Evolutionary conservation across 2,113 vertebrate species (phyloP), one percentile per base, ranked within the genome.

Genomic region (Misgurnus anguillicaudatus): DNA sequence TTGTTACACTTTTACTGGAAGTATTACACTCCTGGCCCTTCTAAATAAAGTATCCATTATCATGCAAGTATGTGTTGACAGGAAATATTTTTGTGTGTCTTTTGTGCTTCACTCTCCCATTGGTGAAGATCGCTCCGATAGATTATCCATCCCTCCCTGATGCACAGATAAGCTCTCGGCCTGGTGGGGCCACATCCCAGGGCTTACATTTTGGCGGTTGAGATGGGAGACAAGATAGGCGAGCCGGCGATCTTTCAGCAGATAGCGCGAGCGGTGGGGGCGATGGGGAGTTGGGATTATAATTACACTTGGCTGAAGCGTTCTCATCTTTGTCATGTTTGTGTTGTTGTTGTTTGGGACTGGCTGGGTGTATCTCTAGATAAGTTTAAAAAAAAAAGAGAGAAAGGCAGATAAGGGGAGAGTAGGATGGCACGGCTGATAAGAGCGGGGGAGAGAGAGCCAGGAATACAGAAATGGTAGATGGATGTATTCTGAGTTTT

Each of bases 191-290:
- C 86, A 83, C 82, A 90, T 90, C 90, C 87, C 90, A 83, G 88
- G 90, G 90, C 88, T 91, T 91, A 87, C 88, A 90, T 91, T 93
- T 90, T 92, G 93, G 89, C 90, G 77, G 92, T 93, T 93, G 90
- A 93, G 92, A 93, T 93, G 83, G 85, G 80, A 85, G 82, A 76
- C 86, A 31, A 81, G 87, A 86, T 89, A 89, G 69, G 79, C 13
- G 48, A 82, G 79, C 77, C 78, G 77, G 86, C 58, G 87, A 87
- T 89, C 82, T 77, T 53, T 31, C 31, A 9, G 58, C 67, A 36
- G 87, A 87, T 87, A 77, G 82, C 39, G 60, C 63, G 38, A 38
- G 83, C 60, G 75, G 87, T 83, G 83, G 80, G 48, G 83, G 83
- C 79, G 60, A 63, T 64, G 19, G 66, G 82, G 86, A 87, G 89